These are phyloP conservation scores for Hydrolagus colliei DNA, from an alignment of 2,797 vertebrate species.

Conservation along the genomic window DNA sequence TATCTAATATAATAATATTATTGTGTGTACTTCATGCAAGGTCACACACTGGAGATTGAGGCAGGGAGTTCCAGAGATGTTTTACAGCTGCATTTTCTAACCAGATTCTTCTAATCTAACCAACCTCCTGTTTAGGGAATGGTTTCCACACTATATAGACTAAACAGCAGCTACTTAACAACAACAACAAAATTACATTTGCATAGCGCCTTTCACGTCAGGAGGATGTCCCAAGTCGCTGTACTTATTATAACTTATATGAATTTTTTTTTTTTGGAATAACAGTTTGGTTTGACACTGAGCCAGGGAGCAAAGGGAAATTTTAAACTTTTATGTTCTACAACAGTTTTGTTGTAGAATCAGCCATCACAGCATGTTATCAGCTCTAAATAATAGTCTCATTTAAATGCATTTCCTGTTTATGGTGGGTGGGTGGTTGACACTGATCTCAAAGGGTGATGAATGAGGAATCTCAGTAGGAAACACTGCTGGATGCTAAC, in stretches of 20 bases:
- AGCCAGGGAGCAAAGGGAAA: constrained; percentile 44
- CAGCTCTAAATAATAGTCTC: constrained; percentile 45
- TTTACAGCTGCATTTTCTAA: too few species aligned
- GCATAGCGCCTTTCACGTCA: too few species aligned
- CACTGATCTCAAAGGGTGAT: constrained; percentile 16
- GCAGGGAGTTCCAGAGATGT: too few species aligned
- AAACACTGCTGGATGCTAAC: neutral
- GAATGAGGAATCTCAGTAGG: constrained; percentile 20
- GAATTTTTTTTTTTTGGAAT: neutral
- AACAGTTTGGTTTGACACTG: too few species aligned
- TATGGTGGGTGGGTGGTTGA: constrained; percentile 15
- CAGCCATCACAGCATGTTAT: constrained; percentile 44
- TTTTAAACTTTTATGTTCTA: constrained; percentile 50
- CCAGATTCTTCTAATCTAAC: neutral
- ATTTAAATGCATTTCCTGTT: neutral
- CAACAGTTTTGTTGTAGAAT: constrained; percentile 54
- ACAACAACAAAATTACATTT: too few species aligned
- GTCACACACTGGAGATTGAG: too few species aligned
- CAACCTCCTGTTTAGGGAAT: neutral
- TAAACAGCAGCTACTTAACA: neutral
- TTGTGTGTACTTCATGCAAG: too few species aligned
- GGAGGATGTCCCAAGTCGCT: too few species aligned
- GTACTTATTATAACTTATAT: neutral
- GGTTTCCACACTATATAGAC: neutral
- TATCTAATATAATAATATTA: neutral